Evolutionary conservation across 2,113 vertebrate species (phyloP).

Genomic region (Rhea americana): DNA sequence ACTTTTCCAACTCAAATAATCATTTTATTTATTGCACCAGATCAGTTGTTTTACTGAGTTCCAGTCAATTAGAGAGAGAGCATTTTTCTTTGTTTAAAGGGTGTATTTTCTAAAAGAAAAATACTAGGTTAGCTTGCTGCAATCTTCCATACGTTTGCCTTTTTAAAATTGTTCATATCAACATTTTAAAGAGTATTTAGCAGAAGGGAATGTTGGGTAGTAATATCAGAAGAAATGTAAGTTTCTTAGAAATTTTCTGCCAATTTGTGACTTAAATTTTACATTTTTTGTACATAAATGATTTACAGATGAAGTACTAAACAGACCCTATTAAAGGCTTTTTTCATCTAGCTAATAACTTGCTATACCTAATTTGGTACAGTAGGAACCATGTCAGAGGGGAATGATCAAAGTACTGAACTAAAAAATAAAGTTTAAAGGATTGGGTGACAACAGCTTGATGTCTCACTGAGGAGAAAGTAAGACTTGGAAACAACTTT

Average conservation of each 20-base stretch:
- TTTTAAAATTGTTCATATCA: neutral
- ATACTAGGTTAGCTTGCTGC: neutral
- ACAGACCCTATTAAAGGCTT: conserved; percentile 53
- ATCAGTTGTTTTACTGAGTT: neutral
- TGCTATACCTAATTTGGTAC: conserved; percentile 61
- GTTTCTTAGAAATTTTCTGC: conserved; percentile 48
- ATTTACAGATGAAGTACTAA: conserved; percentile 65
- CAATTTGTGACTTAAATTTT: conserved; percentile 54
- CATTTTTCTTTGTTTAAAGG: neutral
- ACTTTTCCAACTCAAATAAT: neutral
- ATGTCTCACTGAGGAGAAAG: conserved; percentile 48
- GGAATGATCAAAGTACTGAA: conserved; percentile 65
- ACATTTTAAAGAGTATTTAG: neutral
- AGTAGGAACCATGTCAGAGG: conserved; percentile 59
- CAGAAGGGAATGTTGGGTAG: neutral
- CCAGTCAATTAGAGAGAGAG: neutral
- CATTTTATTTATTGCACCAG: neutral
- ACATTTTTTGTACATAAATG: conserved; percentile 59
- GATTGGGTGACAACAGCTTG: conserved; percentile 67
- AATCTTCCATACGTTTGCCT: neutral
- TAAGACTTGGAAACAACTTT: conserved; percentile 47
- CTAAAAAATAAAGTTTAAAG: conserved; percentile 54
- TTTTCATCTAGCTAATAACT: conserved; percentile 61
- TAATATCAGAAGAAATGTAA: conserved; percentile 35
- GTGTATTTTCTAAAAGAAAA: neutral